Percentiles rank a stretch among this genome's conserved stretches.
Conservation (phyloP, 1,140 invertebrate genomes). For the Drosophila quadrilineata region DNA sequence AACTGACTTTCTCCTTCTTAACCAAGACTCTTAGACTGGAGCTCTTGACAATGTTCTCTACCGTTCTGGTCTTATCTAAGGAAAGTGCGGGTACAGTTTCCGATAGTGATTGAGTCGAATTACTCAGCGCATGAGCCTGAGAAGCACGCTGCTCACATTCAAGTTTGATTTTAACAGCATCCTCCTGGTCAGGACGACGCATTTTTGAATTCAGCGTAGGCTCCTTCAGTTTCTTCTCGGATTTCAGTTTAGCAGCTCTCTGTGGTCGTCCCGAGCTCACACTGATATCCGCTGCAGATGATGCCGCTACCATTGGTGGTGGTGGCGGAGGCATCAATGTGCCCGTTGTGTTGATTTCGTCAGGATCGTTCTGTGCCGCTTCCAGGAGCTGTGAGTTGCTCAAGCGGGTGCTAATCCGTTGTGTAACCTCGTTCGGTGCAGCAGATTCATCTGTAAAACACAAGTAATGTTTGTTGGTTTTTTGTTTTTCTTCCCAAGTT, state of each 20-base stretch:
- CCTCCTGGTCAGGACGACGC: slow-evolving; percentile 51
- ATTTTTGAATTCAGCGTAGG: slow-evolving; percentile 44
- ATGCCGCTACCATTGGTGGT: slow-evolving; percentile 14
- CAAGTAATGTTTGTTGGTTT: not conserved
- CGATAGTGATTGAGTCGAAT: not conserved
- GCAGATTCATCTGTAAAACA: not conserved
- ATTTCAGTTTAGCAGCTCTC: slow-evolving; percentile 64
- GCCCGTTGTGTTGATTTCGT: slow-evolving; percentile 40
- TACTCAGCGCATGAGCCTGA: slow-evolving; percentile 31
- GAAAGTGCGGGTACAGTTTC: not conserved
- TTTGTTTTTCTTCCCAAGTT: not conserved
- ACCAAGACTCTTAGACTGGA: slow-evolving; percentile 43
- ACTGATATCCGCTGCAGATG: slow-evolving; percentile 33
- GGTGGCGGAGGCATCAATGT: slow-evolving; percentile 67
- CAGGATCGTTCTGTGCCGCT: slow-evolving; percentile 30
- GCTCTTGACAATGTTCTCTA: not conserved
- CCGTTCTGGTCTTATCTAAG: not conserved
- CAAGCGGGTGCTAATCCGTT: slow-evolving; percentile 20
- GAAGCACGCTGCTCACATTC: slow-evolving; percentile 66
- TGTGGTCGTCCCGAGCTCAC: slow-evolving; percentile 50
- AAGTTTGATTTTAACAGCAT: slow-evolving; percentile 44
- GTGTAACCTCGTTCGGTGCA: not conserved
- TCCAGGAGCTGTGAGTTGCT: slow-evolving; percentile 67
- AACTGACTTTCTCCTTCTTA: slow-evolving; percentile 69
- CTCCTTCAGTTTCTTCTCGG: slow-evolving; percentile 65